These are phyloP conservation scores for Neotragus pygmaeus DNA, from an alignment of 2,113 vertebrate species.

Conservation along the genomic window DNA sequence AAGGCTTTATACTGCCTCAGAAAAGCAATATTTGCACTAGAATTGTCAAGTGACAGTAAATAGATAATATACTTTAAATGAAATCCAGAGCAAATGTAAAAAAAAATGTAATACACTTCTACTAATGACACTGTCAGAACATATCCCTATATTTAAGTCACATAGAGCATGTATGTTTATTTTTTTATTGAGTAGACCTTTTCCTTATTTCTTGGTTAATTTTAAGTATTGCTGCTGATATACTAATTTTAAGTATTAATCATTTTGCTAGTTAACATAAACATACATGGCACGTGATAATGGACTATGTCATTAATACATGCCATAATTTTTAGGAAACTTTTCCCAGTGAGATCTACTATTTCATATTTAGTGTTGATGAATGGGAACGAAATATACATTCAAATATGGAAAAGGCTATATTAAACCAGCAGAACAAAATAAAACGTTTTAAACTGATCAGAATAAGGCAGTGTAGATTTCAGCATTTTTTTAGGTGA, in stretches of 20 bases:
- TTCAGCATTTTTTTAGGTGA: constrained; percentile 52
- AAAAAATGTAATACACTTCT: neutral
- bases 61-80: neutral
- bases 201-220: neutral
- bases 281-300: neutral
- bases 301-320: neutral
- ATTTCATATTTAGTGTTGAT: neutral
- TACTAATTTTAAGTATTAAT: neutral
- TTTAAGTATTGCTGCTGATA: neutral
- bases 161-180: neutral
- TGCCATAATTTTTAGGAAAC: neutral
- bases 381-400: neutral
- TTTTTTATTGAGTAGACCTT: neutral
- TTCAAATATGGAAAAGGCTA: neutral
- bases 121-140: neutral
- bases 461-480: neutral
- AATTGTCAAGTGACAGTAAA: neutral
- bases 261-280: neutral
- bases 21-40: neutral
- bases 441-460: neutral
- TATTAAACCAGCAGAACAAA: neutral
- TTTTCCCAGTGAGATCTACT: neutral
- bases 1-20: neutral
- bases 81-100: neutral
- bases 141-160: neutral